Evolutionary conservation across 2,113 vertebrate genomes (phyloP), one percentile per base, ranked within the genome.

Genomic region (Pseudorhombus dupliciocellatus): DNA sequence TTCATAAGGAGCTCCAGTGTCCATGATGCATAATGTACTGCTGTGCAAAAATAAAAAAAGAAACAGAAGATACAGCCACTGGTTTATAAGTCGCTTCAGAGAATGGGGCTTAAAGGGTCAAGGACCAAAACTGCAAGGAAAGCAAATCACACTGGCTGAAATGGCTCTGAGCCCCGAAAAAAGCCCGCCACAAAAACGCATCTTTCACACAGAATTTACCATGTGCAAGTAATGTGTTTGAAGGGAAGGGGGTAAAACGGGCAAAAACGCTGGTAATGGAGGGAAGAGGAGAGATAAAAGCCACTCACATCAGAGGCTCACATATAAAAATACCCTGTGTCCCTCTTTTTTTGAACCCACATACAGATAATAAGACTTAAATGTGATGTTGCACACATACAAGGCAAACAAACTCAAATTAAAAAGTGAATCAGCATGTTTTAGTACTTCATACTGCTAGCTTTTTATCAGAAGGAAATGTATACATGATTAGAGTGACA

Each of bases 1-100:
- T 94, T 94, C 91, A 94, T 94, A 92, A 92, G 92, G 84, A 90
- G 80, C 87, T 91, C 90, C 37, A n/a, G 5, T 0, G 55, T 44
- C 88, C 86, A 26, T 1, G 1, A 75, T 94, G 89, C 91, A 89
- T 84, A 92, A 92, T 87, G 81, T 87, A 90, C 88, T 92, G 91
- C 91, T 88, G 84, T 93, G 92, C 62, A 87, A 75, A 85, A 90
- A n/a, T n/a, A n/a, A 30, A 5, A 1, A 4, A 4, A 37, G 26
- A 28, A 28, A 5, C 31, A 37, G 1, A 34, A 34, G 21, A 89
- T 65, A 63, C 88, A 90, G 77, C 90, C 91, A 66, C 50, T 58
- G 40, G 34, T 69, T 42, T 70, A 3, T 11, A 34, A 21, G 50
- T 55, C 84, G 53, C 66, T 57, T 70, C 25, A 51, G 52, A 71